phyloP scores from a whole-genome alignment of 2,113 vertebrate species.

The Chaetodon auriga region DNA sequence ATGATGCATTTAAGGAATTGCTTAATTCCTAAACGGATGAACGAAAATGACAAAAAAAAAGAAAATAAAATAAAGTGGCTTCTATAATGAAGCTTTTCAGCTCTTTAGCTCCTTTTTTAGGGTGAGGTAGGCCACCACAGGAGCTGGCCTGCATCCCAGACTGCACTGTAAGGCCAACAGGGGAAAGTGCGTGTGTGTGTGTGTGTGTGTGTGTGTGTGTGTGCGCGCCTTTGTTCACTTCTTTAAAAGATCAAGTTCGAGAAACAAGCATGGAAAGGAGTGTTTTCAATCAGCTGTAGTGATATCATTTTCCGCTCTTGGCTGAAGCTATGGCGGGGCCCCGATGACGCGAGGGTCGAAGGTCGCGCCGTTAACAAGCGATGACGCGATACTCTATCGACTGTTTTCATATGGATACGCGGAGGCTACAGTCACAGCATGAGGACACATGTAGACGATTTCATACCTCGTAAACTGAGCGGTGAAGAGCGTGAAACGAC shows the following conservation, averaged over 20 bases:
- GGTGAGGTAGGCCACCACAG: constrained; percentile 51
- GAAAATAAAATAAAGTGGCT: not conserved
- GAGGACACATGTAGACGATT: constrained; percentile 47
- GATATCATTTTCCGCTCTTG: constrained; percentile 54
- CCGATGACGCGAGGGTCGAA: not conserved
- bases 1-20: constrained; percentile 24
- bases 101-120: constrained; percentile 45
- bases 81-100: constrained; percentile 47
- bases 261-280: constrained; percentile 31
- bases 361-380: constrained; percentile 35
- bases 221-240: constrained; percentile 30
- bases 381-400: constrained; percentile 34
- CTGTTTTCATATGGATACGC: not conserved
- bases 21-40: constrained; percentile 14
- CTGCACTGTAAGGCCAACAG: constrained; percentile 82
- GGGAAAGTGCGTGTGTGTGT: constrained; percentile 29
- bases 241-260: constrained; percentile 19
- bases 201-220: constrained; percentile 12
- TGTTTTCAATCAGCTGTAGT: constrained; percentile 68
- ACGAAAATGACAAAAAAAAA: constrained; percentile 17
- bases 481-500: constrained; percentile 11
- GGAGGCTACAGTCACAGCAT: constrained; percentile 22
- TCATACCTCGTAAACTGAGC: constrained; percentile 48
- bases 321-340: not conserved
- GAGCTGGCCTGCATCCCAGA: constrained; percentile 70